Percentiles rank a stretch among this genome's conserved stretches.
Conservation (phyloP, 2,797 vertebrate genomes). For the Clarias platycephalus region DNA sequence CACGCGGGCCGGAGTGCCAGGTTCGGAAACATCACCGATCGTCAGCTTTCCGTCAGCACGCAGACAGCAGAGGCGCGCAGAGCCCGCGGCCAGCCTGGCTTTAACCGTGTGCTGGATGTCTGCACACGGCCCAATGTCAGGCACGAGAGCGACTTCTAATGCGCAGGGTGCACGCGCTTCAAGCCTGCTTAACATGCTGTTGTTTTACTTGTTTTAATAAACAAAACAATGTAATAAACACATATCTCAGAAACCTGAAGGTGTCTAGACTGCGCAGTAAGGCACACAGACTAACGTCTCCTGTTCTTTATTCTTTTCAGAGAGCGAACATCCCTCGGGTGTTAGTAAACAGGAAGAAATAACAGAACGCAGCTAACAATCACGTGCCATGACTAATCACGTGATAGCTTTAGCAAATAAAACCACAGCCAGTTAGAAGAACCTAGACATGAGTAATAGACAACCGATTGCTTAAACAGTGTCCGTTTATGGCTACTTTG, state of each 20-base stretch:
- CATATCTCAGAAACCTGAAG: neutral
- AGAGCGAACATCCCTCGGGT: neutral
- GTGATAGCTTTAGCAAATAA: slow-evolving; percentile 1
- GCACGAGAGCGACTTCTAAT: slow-evolving; percentile 68
- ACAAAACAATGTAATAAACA: neutral
- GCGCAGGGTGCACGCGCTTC: slow-evolving; percentile 28
- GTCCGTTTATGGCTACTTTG: neutral
- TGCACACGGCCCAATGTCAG: slow-evolving; percentile 55
- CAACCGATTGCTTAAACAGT: neutral
- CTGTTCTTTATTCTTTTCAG: neutral
- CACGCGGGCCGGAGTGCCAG: slow-evolving; percentile 34
- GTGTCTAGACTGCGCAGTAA: neutral
- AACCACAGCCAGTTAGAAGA: neutral
- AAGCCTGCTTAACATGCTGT: slow-evolving; percentile 50
- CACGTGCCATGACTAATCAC: slow-evolving; percentile 17
- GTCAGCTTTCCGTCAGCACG: slow-evolving; percentile 49
- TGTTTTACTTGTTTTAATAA: neutral
- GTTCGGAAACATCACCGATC: slow-evolving; percentile 64
- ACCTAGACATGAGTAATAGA: neutral
- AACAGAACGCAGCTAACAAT: slow-evolving; percentile 2
- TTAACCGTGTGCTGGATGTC: slow-evolving; percentile 50
- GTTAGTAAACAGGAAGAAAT: neutral
- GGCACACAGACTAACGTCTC: neutral
- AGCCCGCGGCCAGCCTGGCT: slow-evolving; percentile 59
- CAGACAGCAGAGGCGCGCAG: slow-evolving; percentile 66